Evolutionary conservation across 2,113 vertebrate species (phyloP).

Genomic region (Hemicordylus capensis): DNA sequence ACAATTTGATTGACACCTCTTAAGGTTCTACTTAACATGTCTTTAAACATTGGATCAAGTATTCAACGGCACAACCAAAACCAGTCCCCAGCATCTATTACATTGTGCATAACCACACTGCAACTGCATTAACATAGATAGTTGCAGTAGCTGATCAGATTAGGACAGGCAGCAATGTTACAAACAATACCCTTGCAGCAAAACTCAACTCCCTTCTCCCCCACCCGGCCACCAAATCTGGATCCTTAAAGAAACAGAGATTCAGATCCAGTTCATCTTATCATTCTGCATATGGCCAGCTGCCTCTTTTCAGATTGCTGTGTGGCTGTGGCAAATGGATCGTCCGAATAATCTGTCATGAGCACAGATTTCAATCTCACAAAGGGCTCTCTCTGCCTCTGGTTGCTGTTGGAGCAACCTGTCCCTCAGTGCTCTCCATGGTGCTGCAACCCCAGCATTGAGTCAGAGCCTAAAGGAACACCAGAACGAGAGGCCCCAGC

Average conservation of each 20-base stretch:
- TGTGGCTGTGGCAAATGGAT: background rate
- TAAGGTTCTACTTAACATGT: background rate
- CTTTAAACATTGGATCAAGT: conserved; percentile 43
- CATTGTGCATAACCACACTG: conserved; percentile 26
- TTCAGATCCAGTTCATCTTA: conserved; percentile 20
- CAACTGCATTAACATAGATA: conserved; percentile 26
- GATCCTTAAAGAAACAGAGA: conserved; percentile 37
- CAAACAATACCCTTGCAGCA: conserved; percentile 29
- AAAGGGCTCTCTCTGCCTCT: too few species aligned
- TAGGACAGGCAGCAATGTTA: conserved; percentile 10
- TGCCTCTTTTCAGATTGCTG: background rate
- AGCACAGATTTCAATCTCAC: background rate
- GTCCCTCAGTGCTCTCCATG: too few species aligned
- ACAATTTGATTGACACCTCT: background rate
- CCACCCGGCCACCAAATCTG: background rate
- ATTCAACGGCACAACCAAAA: background rate
- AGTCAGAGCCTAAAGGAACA: too few species aligned
- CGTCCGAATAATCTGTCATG: background rate
- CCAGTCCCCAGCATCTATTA: background rate
- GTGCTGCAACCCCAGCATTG: too few species aligned
- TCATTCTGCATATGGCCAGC: background rate
- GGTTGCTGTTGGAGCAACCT: too few species aligned
- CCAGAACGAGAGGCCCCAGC: too few species aligned
- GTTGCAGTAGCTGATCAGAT: conserved; percentile 40
- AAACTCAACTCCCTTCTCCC: conserved; percentile 18